phyloP scores from a whole-genome alignment of 2,113 vertebrate genomes.

The Sinosuthora webbiana region DNA sequence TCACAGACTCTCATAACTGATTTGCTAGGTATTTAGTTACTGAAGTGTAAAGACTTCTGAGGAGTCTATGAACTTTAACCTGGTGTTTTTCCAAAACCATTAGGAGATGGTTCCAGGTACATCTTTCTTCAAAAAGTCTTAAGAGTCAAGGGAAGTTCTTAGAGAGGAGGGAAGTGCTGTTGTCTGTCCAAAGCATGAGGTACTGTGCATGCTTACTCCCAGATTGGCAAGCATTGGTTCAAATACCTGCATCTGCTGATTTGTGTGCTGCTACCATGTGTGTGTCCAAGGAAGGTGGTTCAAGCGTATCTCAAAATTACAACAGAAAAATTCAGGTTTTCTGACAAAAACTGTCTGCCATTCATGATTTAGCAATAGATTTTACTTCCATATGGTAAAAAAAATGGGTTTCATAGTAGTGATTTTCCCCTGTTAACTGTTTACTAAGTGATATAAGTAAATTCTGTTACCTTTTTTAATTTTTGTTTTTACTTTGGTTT shows the following conservation, averaged over 20 bases:
- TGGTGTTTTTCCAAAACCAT: neutral
- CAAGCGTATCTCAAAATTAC: neutral
- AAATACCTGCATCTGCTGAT: neutral
- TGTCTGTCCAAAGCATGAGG: neutral
- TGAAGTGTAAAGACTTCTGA: conserved; percentile 8
- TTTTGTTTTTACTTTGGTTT: neutral
- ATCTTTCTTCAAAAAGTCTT: neutral
- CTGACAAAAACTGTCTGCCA: neutral
- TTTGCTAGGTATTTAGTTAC: conserved; percentile 27
- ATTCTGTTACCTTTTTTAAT: neutral
- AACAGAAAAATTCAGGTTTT: neutral
- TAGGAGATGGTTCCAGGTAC: neutral
- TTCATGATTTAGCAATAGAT: neutral
- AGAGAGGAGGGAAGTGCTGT: neutral
- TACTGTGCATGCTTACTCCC: rapidly evolving
- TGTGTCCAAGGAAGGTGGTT: neutral
- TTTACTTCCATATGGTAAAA: neutral
- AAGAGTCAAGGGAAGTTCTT: neutral
- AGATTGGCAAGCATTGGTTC: neutral
- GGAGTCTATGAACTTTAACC: neutral
- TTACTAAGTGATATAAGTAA: neutral
- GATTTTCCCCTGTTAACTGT: neutral
- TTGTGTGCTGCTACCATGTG: neutral
- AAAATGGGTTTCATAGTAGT: neutral
- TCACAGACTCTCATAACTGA: conserved; percentile 19